Evolutionary conservation across 2,113 vertebrate genomes (phyloP).

Genomic region (Pterophyllum scalare): DNA sequence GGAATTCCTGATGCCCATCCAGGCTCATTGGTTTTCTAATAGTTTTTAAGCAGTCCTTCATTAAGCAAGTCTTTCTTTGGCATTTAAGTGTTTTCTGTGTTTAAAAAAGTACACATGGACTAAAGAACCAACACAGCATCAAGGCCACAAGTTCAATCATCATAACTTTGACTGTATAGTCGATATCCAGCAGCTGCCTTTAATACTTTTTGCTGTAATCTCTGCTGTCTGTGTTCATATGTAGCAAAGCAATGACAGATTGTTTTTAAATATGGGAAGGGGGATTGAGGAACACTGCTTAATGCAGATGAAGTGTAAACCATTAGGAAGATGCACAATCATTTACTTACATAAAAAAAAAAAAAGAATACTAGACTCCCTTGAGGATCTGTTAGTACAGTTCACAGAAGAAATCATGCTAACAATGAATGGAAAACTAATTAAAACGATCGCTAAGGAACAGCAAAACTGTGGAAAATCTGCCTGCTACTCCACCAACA

Average conservation of each 20-base stretch:
- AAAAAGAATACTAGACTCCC: neutral
- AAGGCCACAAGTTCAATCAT: no score
- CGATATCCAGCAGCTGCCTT: no score
- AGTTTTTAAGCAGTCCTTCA: no score
- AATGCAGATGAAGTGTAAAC: neutral
- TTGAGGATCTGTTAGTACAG: neutral
- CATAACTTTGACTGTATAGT: no score
- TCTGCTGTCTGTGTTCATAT: no score
- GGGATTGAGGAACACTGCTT: neutral
- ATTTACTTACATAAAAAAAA: neutral
- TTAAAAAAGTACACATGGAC: no score
- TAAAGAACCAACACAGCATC: no score
- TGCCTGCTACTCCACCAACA: neutral
- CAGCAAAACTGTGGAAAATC: neutral
- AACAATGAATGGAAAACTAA: neutral
- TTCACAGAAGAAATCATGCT: neutral
- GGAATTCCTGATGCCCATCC: no score
- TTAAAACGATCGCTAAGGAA: neutral
- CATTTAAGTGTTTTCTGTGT: no score
- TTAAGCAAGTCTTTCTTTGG: no score
- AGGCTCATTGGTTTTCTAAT: no score
- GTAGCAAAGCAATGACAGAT: neutral
- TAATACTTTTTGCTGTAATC: no score
- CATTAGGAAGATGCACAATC: neutral
- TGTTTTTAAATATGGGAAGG: neutral